Percentiles rank a stretch among this genome's conserved stretches.
Evolutionary conservation across 1,140 invertebrate genomes (phyloP).

Genomic region (Drosophila kepulauana): DNA sequence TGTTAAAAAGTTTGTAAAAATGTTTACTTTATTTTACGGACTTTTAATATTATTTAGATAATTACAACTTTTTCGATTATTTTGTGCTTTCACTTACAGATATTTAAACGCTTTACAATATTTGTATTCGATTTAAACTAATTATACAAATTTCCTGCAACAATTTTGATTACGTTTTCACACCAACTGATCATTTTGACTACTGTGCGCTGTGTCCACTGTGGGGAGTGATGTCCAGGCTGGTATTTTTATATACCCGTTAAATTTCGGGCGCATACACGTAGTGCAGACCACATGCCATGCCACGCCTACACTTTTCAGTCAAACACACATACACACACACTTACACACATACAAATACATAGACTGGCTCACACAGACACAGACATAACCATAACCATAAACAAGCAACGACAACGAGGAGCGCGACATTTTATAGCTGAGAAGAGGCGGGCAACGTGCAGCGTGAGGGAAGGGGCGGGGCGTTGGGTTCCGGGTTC

Average conservation of each 20-base stretch:
- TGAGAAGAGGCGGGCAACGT: constrained; percentile 19
- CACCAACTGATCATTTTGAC: neutral
- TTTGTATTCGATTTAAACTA: too few relatives aligned
- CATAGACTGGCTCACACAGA: constrained; percentile 4
- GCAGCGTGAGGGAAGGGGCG: neutral
- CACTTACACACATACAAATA: neutral
- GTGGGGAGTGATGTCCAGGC: constrained; percentile 41
- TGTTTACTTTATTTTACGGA: too few relatives aligned
- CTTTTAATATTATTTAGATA: too few relatives aligned
- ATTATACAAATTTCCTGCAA: too few relatives aligned
- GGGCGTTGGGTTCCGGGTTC: neutral
- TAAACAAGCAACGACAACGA: constrained; percentile 72
- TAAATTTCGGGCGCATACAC: constrained; percentile 54
- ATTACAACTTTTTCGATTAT: too few relatives aligned
- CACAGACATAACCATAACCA: constrained; percentile 61
- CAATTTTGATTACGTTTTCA: neutral
- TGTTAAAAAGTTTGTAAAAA: too few relatives aligned
- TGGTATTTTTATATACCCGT: constrained; percentile 62
- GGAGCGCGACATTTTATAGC: constrained; percentile 72
- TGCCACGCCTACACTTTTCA: constrained; percentile 42
- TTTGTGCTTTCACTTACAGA: too few relatives aligned
- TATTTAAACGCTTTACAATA: too few relatives aligned
- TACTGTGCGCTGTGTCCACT: constrained; percentile 23
- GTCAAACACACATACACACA: constrained; percentile 9
- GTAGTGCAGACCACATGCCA: constrained; percentile 39